Conservation (phyloP, 2,888 invertebrate species). For the Coecobrya sp. region DNA sequence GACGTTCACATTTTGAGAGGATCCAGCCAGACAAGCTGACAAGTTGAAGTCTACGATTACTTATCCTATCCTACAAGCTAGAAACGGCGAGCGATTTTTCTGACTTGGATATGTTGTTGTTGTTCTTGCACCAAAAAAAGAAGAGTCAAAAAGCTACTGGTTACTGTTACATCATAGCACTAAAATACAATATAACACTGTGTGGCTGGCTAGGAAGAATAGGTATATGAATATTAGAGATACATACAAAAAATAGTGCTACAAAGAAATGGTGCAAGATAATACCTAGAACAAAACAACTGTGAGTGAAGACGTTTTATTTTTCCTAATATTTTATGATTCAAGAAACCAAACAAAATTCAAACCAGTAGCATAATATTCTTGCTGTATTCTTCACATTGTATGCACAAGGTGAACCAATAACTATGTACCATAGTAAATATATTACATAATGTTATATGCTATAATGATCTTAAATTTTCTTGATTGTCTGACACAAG, state of each 20-base stretch:
- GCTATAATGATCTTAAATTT: background rate
- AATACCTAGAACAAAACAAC: constrained; percentile 43
- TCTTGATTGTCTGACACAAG: background rate
- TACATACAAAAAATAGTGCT: background rate
- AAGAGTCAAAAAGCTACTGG: constrained; percentile 33
- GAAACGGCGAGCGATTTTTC: constrained; percentile 21
- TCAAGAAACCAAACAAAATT: constrained; percentile 21
- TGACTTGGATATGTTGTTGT: constrained; percentile 6
- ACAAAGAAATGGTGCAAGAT: constrained; percentile 28
- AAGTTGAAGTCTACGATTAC: constrained; percentile 23
- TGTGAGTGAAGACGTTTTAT: constrained; percentile 77
- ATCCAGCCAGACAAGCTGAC: constrained; percentile 54
- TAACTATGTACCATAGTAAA: too few species aligned
- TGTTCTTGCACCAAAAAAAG: constrained; percentile 34
- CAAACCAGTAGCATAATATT: constrained; percentile 10
- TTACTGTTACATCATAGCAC: background rate
- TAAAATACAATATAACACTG: background rate
- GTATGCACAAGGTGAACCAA: too few species aligned
- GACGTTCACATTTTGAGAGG: constrained; percentile 14
- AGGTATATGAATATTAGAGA: background rate
- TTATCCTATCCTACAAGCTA: background rate
- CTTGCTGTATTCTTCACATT: background rate
- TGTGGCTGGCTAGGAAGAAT: background rate
- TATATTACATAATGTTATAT: background rate
- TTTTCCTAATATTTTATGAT: constrained; percentile 66